These are phyloP conservation scores for Phymatocera aterrima DNA, from an alignment of 2,888 invertebrate species.

Conservation along the genomic window DNA sequence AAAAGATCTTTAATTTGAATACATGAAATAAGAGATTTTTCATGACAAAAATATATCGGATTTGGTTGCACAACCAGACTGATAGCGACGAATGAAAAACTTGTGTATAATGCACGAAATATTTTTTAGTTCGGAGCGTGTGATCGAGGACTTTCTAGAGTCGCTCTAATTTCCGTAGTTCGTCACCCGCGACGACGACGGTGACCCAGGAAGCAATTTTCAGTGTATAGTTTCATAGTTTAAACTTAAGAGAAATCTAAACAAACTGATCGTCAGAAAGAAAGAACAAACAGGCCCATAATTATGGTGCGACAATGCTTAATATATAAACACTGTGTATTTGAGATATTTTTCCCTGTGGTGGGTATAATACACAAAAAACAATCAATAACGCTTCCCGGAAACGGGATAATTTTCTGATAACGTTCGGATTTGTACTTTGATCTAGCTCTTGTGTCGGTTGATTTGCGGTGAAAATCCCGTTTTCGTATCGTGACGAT, in stretches of 20 bases:
- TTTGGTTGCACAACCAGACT: too few relatives aligned
- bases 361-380: too few relatives aligned
- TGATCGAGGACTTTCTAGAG: conserved; percentile 31
- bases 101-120: too few relatives aligned
- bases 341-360: too few relatives aligned
- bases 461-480: background rate
- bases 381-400: too few relatives aligned
- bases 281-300: too few relatives aligned
- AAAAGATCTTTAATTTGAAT: background rate
- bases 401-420: too few relatives aligned
- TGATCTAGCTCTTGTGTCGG: too few relatives aligned
- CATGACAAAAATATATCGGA: background rate
- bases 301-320: too few relatives aligned
- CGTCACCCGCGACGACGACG: conserved; percentile 41
- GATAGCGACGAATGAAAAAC: conserved; percentile 23
- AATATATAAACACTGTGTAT: too few relatives aligned
- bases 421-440: too few relatives aligned
- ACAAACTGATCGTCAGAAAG: background rate
- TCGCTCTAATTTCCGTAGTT: conserved; percentile 37
- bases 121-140: background rate
- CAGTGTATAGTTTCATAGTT: background rate
- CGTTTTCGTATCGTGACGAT: background rate
- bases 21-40: background rate
- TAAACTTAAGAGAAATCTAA: too few relatives aligned
- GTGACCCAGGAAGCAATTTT: conserved; percentile 41